phyloP scores from a whole-genome alignment of 2,113 vertebrate species.

The Poeciliopsis occidentalis region DNA sequence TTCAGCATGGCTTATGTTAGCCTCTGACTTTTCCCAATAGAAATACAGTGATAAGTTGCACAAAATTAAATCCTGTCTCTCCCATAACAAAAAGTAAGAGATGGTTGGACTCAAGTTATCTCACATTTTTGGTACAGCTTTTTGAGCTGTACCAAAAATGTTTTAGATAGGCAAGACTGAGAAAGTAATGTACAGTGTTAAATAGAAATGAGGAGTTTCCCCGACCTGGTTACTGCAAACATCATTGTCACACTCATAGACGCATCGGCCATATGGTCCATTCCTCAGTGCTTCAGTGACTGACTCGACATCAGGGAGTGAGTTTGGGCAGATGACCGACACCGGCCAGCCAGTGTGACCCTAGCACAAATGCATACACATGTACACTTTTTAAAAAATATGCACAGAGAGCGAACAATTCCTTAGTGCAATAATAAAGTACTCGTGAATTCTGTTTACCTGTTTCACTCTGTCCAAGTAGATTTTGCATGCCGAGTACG shows the following conservation, averaged over 20 bases:
- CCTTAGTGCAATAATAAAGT: neutral
- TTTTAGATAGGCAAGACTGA: no score
- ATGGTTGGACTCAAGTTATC: no score
- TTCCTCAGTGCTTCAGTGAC: constrained; percentile 78
- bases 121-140: no score
- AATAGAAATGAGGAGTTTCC: no score
- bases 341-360: constrained; percentile 81
- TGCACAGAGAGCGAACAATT: neutral
- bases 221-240: constrained; percentile 87
- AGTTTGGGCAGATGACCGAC: constrained; percentile 78
- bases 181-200: no score
- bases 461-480: constrained; percentile 80
- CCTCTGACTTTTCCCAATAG: no score
- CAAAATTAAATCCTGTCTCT: no score
- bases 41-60: no score
- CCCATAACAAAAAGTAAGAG: no score
- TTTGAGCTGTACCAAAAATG: no score
- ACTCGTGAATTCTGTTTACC: constrained; percentile 44
- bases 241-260: constrained; percentile 87
- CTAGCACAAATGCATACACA: constrained; percentile 47
- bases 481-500: constrained; percentile 84
- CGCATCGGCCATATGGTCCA: constrained; percentile 86
- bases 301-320: constrained; percentile 81
- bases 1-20: no score
- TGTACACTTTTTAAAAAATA: neutral